These are phyloP conservation scores for Abscondita cerata DNA, from an alignment of 2,888 invertebrate species.

Conservation along the genomic window DNA sequence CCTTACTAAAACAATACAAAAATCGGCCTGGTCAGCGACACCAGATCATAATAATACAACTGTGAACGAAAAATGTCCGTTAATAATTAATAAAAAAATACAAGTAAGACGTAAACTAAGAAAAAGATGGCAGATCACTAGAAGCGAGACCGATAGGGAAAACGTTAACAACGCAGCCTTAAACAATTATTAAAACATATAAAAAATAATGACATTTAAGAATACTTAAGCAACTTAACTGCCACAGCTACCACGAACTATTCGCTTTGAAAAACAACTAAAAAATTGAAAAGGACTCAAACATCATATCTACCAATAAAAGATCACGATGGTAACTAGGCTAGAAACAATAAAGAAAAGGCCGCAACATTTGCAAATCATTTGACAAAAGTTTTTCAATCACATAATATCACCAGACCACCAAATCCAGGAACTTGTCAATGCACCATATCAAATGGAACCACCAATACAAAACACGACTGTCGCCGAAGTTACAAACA, in stretches of 20 bases:
- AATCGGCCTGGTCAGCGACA: background rate
- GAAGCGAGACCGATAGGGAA: background rate
- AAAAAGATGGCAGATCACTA: background rate
- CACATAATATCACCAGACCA: background rate
- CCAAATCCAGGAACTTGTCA: background rate
- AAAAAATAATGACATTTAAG: background rate
- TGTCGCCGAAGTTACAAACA: background rate
- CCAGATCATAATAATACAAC: background rate
- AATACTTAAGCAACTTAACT: background rate
- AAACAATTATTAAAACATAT: background rate
- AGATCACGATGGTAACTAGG: background rate
- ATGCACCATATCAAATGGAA: background rate
- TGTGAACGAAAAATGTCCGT: background rate
- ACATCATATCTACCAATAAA: background rate
- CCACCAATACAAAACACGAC: background rate
- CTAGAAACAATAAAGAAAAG: background rate
- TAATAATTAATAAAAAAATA: background rate
- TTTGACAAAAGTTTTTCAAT: background rate
- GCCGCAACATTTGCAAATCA: background rate
- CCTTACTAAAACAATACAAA: background rate
- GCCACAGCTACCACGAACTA: background rate
- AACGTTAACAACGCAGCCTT: background rate
- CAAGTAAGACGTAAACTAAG: background rate
- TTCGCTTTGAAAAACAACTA: constrained; percentile 10
- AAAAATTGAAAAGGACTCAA: constrained; percentile 13